Evolutionary conservation across 2,888 invertebrate species (phyloP), one percentile per base, ranked within the genome.

Genomic region (Caenorhabditis angaria): DNA sequence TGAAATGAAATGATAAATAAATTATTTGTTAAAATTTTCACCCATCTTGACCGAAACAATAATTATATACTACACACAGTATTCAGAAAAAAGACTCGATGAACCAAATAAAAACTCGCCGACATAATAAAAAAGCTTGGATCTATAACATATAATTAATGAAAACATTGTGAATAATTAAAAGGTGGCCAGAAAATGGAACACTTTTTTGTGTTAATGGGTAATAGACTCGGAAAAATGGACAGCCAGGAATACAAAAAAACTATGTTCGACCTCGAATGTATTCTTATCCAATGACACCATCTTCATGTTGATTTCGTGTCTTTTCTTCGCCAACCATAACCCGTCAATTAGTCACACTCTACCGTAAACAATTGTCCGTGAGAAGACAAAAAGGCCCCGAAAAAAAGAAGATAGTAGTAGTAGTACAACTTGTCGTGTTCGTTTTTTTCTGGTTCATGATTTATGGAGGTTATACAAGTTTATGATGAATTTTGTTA

Each of bases 281-380:
- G 41, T 41, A n/a, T 41, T 41, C 41, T 41, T 41, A 41, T 41
- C 41, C 41, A 18, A 41, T 41, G 41, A 41, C 41, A 41, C 41
- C 8, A 41, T 41, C 41, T 41, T 18, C 41, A 18, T 14, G 41
- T 41, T n/a, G n/a, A 14, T 41, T 41, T 14, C 41, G 41, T 41
- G 10, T 14, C 41, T 41, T 41, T 41, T 41, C 18, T 18, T 41
- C n/a, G n/a, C n/a, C n/a, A n/a, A n/a, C n/a, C 18, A 41, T 54
- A 71, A 71, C 71, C n/a, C 71, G 66, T 71, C 63, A 71, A 71
- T 71, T 71, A 71, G 71, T 71, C 66, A 71, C 71, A 71, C 71
- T 41, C 41, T 41, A 41, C 41, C 41, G 41, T 41, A 41, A 41
- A 41, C 41, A 41, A 41, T 18, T 41, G 41, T 41, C 41, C 41